Evolutionary conservation across 2,888 invertebrate species (phyloP), one percentile per base, ranked within the genome.

Genomic region (Ferdinandea cuprea): DNA sequence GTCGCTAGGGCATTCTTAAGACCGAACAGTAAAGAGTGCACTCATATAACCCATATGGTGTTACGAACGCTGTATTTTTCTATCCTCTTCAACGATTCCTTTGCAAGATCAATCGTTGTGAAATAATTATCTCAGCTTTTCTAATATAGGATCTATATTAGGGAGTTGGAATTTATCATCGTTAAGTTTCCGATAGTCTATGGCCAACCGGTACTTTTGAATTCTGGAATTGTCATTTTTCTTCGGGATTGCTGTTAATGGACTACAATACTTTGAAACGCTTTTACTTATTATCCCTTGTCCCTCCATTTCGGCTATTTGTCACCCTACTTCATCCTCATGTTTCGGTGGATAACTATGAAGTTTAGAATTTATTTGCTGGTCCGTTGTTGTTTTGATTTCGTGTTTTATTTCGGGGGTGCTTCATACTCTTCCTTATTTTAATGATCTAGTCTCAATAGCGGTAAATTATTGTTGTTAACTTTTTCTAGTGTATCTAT

Each of bases 141-240:
- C 37, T 32, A 37, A 21, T 56, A 56, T 56, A 21, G 21, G 3
- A 2, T 56, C 56, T 8, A 56, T 56, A 4, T 56, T 56, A 8
- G 56, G 56, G 3, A 40, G 40, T 9, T 21, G 56, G 30, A 37
- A 40, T 32, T 56, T 56, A 21, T 56, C 56, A 37, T 56, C 56
- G 3, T 56, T 40, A 4, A 56, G n/a, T 56, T 15, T 37, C 37
- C 21, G 17, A 15, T 46, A 44, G n/a, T 46, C 46, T 17, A 46
- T 17, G 6, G 1, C 17, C 1, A 46, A 8, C 7, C 42, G 6
- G 11, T 11, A 42, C 17, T 42, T 42, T n/a, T 42, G 8, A 5
- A 4, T 42, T 42, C 32, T 8, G 11, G 32, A 32, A 11, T 32
- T 11, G 7, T 2, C 3, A 32, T 2, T 11, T 25, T 25, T 25